Conservation (phyloP, 2,113 vertebrate genomes). For the Ursus arctos region DNA sequence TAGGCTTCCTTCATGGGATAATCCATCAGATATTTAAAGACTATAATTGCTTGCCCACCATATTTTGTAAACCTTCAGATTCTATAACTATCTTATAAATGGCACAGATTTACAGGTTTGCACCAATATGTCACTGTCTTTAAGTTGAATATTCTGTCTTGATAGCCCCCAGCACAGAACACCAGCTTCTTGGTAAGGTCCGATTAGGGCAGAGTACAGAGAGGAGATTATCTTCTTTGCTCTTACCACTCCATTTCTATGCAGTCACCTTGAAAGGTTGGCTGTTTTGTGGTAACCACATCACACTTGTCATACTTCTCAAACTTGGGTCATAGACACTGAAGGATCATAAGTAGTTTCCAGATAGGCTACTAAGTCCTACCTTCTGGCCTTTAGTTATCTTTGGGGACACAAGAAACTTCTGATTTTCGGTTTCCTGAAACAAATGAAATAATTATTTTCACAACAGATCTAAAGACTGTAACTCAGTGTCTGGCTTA, state of each 20-base stretch:
- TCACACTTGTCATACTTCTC: not conserved
- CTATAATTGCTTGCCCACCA: not conserved
- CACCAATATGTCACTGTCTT: not conserved
- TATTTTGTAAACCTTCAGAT: not conserved
- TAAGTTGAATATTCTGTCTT: not conserved
- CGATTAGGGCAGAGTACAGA: not conserved
- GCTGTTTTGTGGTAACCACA: not conserved
- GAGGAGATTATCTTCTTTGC: not conserved
- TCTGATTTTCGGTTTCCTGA: not conserved
- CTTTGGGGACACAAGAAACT: not conserved
- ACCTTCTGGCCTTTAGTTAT: not conserved
- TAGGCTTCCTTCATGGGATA: not conserved
- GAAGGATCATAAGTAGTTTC: not conserved
- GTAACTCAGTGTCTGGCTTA: not conserved
- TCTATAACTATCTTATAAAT: not conserved
- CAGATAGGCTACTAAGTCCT: not conserved
- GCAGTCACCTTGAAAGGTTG: not conserved
- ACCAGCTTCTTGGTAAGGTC: not conserved
- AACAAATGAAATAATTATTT: not conserved
- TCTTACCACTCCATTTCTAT: not conserved
- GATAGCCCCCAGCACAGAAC: not conserved
- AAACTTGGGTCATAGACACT: not conserved
- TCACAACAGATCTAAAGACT: not conserved
- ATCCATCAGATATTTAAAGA: not conserved
- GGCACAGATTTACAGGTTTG: not conserved